Percentiles rank a stretch among this genome's conserved stretches.
These are phyloP conservation scores for Cyphomyrus discorhynchus DNA, from an alignment of 2,113 vertebrate species.

Conservation along the genomic window DNA sequence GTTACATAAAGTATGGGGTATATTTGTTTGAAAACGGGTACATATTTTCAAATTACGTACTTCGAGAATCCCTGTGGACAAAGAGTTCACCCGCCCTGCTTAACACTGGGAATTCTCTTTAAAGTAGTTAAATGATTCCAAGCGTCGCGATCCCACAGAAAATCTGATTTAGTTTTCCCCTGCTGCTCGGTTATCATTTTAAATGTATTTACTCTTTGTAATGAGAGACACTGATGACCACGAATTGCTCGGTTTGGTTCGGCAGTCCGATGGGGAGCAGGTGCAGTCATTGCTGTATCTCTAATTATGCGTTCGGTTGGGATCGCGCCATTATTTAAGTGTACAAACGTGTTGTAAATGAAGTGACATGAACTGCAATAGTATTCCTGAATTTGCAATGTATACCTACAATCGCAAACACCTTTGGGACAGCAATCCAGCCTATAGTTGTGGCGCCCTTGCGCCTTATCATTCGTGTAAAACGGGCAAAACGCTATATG, in stretches of 20 bases:
- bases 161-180: not conserved
- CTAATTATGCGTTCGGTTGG: not conserved
- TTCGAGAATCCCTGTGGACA: not conserved
- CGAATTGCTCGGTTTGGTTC: not conserved
- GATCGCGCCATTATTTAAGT: not conserved
- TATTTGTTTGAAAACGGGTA: not conserved
- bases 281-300: not conserved
- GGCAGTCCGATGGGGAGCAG: not conserved
- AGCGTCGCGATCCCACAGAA: not conserved
- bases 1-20: not conserved
- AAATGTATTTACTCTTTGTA: not conserved
- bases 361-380: not conserved
- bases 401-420: not conserved
- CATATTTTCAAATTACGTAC: not conserved
- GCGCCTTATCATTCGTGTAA: not conserved
- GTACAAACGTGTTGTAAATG: not conserved
- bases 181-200: not conserved
- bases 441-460: not conserved
- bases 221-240: not conserved
- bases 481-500: not conserved
- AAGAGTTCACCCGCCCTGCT: not conserved
- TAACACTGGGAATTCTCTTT: not conserved
- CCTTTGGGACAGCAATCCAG: not conserved
- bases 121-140: not conserved
- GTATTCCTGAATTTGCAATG: not conserved